Base-by-base conservation (phyloP, 2,797 vertebrate species). In the Chelonia mydas region DNA sequence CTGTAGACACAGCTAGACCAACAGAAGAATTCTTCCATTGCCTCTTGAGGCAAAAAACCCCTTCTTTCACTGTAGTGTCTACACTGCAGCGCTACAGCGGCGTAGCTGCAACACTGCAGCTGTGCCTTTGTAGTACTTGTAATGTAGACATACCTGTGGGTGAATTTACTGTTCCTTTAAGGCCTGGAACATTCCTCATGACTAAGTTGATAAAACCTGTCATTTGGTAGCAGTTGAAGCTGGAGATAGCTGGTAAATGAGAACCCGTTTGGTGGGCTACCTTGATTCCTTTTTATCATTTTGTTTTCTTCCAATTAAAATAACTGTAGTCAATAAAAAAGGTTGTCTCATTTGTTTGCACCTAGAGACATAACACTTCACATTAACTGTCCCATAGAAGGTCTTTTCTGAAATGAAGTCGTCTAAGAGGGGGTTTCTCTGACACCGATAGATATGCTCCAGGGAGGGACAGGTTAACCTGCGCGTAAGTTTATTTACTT, bases 401-500 rank as follows among this genome's bases (percentile, higher is more conserved):
- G 57, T 65, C 0, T 50, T 33, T 76, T 84, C 85, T 88, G 4
- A 81, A 54, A 37, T 19, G 3, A 3, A 28, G 45, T 87, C 93
- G 23, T 61, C 12, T 31, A 68, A 28, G 15, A 76, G 81, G 65
- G 61, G 74, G 27, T 3, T 19, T 19, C 19, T 81, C 27, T 83
- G 68, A 68, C n/a, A 23, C 10, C 61, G 27, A 50, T 7, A 6
- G 0, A 6, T 80, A 28, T 28, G 54, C 10, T 2, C 19, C 1
- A 0, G 28, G 19, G 10, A 61, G 81, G 86, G 89, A 4, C 11
- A 86, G 10, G 3, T 41, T 90, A 84, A 90, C 3, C 27, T 84
- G 23, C 33, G 3, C 57, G 2, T 50, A 90, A 86, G 55, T 74
- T 59, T 0, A 72, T 84, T 61, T 80, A 25, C 37, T 31, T 2